phyloP scores from a whole-genome alignment of 2,888 invertebrate genomes.

The Melieria omissa region DNA sequence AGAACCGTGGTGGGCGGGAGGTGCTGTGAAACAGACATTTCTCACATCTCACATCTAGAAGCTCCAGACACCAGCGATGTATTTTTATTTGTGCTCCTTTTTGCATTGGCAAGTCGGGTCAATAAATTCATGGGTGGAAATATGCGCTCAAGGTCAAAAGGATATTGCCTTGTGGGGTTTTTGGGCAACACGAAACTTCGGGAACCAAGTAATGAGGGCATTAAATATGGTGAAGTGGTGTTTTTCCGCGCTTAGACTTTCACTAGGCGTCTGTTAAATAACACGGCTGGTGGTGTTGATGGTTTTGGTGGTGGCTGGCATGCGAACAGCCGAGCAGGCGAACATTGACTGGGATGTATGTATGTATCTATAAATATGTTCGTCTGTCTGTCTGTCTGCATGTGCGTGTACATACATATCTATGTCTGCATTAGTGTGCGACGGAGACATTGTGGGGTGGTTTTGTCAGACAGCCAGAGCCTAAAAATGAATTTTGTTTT shows the following conservation, averaged over 20 bases:
- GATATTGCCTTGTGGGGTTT: constrained; percentile 60
- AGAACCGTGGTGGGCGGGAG: neutral
- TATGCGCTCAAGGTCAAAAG: constrained; percentile 66
- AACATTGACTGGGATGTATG: too few relatives aligned
- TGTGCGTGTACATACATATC: constrained; percentile 34
- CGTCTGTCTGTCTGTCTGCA: constrained; percentile 24
- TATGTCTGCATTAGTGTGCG: constrained; percentile 17
- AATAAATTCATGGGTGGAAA: constrained; percentile 65
- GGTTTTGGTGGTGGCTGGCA: neutral
- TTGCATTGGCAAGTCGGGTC: constrained; percentile 54
- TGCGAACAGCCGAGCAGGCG: constrained; percentile 12
- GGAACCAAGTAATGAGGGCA: constrained; percentile 1
- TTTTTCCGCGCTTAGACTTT: constrained; percentile 24
- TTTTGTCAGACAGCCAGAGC: constrained; percentile 44
- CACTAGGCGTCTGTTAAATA: constrained; percentile 16
- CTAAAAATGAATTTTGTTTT: constrained; percentile 32
- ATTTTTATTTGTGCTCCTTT: constrained; percentile 27
- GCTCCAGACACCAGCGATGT: constrained; percentile 13
- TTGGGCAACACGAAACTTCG: constrained; percentile 23
- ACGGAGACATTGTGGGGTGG: constrained; percentile 31
- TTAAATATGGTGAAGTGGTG: constrained; percentile 23
- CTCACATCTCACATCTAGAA: constrained; percentile 2
- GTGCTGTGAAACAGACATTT: constrained; percentile 36
- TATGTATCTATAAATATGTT: too few relatives aligned
- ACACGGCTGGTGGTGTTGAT: neutral